Base-by-base conservation (phyloP, 2,797 vertebrate species). In the Darevskia nairensis region DNA sequence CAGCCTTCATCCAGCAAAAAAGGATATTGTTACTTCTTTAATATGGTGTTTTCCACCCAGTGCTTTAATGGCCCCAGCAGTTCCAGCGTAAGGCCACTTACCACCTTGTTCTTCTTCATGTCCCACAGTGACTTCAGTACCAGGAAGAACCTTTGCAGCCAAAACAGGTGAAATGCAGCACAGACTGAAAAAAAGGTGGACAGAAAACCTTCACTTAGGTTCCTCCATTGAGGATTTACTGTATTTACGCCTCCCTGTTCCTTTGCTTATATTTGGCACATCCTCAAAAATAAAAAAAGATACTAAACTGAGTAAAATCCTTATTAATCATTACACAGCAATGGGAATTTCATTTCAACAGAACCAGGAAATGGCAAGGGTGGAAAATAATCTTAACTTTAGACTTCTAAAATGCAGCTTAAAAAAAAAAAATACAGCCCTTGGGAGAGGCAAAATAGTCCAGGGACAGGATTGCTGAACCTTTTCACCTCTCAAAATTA, bases 141-240 rank as follows among this genome's bases (percentile, higher is more conserved):
- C 98, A 0, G 96, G 97, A 87, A 99, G 96, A 87, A 98, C 96
- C 92, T 98, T 98, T 87, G 98, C 98, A 1, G 98, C 98, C 1
- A 99, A 96, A 72, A 99, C 94, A 0, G 98, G 98, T 2, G 98
- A 97, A 35, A 99, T 99, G 94, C 98, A 99, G 93, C 98, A 99
- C 95, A 99, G 94, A 71, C 98, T 98, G 95, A 15, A 94, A 93
- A 15, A 76, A 0, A 17, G 50, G 46, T 84, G 9, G 68, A 0
- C 1, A 25, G 6, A 90, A 50, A 84, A 2, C 39, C 76, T 86
- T 19, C 61, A 8, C 25, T 69, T 35, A 0, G 7, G 19, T 59
- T 66, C 19, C 35, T 9, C n/a, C 69, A 72, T 55, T 82, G 85
- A 92, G 32, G 29, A 29, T 50, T 66, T 72, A 71, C 1, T 72